Percentiles rank a stretch among this genome's conserved stretches.
These are phyloP conservation scores for Cerastis leucographa DNA, from an alignment of 2,888 invertebrate species.

Conservation along the genomic window DNA sequence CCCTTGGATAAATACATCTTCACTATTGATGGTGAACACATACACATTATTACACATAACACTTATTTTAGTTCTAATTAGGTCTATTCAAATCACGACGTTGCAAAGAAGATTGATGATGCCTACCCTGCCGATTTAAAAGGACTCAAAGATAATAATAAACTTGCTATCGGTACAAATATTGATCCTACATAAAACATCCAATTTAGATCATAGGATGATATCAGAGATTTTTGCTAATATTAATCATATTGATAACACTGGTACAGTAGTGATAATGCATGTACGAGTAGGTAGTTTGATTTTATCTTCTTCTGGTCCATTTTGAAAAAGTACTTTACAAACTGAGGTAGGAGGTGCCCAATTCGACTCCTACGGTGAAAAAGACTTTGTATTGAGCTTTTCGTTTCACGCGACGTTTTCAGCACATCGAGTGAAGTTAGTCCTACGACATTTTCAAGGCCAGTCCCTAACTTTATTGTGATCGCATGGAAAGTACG, in stretches of 20 bases:
- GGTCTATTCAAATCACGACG: background rate
- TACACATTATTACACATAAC: too few relatives aligned
- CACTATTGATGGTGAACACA: background rate
- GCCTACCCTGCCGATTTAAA: background rate
- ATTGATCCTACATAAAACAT: background rate
- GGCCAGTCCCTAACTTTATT: constrained; percentile 7
- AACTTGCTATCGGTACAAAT: constrained; percentile 6
- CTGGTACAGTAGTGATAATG: background rate
- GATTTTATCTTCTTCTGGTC: background rate
- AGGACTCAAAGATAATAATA: constrained; percentile 2
- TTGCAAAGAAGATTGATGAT: background rate
- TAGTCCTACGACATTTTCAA: constrained; percentile 16
- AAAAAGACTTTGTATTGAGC: constrained; percentile 4
- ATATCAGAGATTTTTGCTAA: constrained; percentile 11
- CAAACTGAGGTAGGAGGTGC: background rate
- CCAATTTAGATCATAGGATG: constrained; percentile 12
- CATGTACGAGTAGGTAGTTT: background rate
- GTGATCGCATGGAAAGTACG: background rate
- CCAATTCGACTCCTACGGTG: constrained; percentile 1
- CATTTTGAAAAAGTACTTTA: background rate
- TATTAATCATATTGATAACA: constrained; percentile 7
- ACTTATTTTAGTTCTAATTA: too few relatives aligned
- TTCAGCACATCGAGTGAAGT: constrained; percentile 10
- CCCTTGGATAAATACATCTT: background rate
- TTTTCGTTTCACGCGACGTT: constrained; percentile 4